Evolutionary conservation across 2,888 invertebrate genomes (phyloP), one percentile per base, ranked within the genome.

Genomic region (Tridacna crocea): DNA sequence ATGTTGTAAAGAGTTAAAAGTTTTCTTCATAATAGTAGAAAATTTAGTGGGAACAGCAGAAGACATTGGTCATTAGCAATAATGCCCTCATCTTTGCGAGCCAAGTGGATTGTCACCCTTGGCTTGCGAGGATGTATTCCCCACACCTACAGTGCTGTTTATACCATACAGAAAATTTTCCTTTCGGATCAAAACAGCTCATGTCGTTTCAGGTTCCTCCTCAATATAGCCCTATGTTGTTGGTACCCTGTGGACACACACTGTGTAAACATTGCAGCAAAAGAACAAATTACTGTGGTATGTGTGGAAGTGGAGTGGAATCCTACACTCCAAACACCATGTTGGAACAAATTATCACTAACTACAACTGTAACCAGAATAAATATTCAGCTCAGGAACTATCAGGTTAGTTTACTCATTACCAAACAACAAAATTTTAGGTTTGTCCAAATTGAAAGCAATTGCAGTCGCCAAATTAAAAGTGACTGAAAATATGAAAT

Each of bases 231-330:
- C 90, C 91, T 2, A 84, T 89, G 84, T 79, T 91, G 73, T 77
- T 90, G 75, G 89, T 90, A 36, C 91, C 91, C 12, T 91, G 91
- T 85, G 91, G 90, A n/a, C 91, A 91, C 77, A 90, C 85, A 27
- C 75, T 90, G 72, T 91, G 91, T 77, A 74, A 70, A 12, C 51
- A 72, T 12, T 91, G 91, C 75, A 77, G 85, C 46, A 76, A 85
- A 51, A 80, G 82, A 70, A 86, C 84, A 60, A 80, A 86, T 60
- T 86, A 82, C 80, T 91, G 91, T 80, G 85, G 87, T 3, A 77
- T 84, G 17, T 91, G 91, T 86, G 84, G 85, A 17, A 87, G 87
- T 78, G 66, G 61, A n/a, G 83, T 88, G 0, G 78, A 87, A 55
- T 88, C 89, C 15, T 70, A 78, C 15, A 90, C 88, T 13, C 79